phyloP scores from a whole-genome alignment of 2,113 vertebrate genomes.

The Cinclus mexicanus region DNA sequence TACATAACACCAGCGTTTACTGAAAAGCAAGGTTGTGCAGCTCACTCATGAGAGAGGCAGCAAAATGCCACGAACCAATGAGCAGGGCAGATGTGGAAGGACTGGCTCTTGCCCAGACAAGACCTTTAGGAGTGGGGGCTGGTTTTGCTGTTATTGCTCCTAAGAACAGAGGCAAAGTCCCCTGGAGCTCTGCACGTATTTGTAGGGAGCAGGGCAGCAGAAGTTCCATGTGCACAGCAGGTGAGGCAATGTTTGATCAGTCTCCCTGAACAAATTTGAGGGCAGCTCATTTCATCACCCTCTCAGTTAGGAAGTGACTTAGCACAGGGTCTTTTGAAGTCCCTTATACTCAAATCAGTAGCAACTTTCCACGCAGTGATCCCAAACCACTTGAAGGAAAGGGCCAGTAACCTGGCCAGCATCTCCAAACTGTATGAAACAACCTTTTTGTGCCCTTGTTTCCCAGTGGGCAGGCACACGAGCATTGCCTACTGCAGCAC shows the following conservation, averaged over 20 bases:
- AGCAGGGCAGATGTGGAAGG: neutral
- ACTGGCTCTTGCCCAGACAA: neutral
- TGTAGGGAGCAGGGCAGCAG: neutral
- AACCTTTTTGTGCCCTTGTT: neutral
- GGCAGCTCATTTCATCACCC: neutral
- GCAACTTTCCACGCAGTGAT: neutral
- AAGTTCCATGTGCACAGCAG: neutral
- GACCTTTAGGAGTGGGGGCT: neutral
- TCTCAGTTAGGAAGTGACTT: neutral
- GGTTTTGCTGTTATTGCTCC: neutral
- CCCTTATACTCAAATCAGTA: neutral
- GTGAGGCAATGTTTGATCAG: neutral
- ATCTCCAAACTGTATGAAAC: neutral
- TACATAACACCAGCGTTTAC: neutral
- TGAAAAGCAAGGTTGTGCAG: neutral
- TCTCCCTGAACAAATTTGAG: neutral
- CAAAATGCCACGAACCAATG: neutral
- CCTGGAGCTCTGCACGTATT: neutral
- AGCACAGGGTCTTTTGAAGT: neutral
- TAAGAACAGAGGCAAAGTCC: neutral
- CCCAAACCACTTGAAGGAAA: neutral
- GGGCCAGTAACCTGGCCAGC: neutral
- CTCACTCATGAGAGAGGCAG: accelerated
- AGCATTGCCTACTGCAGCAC: accelerated
- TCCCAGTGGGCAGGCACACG: accelerated